phyloP scores from a whole-genome alignment of 2,888 invertebrate species.

The Fragum fragum region DNA sequence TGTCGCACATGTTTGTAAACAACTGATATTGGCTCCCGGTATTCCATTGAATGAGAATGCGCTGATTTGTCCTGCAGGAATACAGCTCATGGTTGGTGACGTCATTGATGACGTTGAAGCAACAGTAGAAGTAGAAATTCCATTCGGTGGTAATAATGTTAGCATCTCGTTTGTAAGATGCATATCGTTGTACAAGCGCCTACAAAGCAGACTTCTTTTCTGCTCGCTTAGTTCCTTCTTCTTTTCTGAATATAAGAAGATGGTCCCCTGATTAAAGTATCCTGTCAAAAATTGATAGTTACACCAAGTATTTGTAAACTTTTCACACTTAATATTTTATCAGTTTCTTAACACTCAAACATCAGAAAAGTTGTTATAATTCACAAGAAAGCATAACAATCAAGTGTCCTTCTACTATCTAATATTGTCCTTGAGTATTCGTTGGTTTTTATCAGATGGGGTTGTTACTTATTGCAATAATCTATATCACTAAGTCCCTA shows the following conservation, averaged over 20 bases:
- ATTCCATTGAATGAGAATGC: conserved; percentile 54
- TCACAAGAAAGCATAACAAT: background rate
- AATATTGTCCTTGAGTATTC: conserved; percentile 7
- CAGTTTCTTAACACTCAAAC: background rate
- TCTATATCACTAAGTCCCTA: background rate
- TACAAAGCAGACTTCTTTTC: too few species aligned
- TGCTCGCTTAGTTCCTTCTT: too few species aligned
- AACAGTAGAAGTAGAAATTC: conserved; percentile 33
- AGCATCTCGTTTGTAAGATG: conserved; percentile 59
- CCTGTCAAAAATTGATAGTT: too few species aligned
- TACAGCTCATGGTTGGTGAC: conserved; percentile 52
- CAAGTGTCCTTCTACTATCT: conserved; percentile 6
- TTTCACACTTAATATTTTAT: conserved; percentile 9
- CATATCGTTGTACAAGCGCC: conserved; percentile 35
- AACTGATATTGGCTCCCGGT: conserved; percentile 43
- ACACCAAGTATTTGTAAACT: background rate
- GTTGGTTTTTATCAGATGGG: conserved; percentile 14
- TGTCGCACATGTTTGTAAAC: conserved; percentile 47
- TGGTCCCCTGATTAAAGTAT: too few species aligned
- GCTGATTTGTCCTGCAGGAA: conserved; percentile 45
- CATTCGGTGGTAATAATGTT: conserved; percentile 52
- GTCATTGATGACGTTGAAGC: conserved; percentile 52
- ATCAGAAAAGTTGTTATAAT: background rate
- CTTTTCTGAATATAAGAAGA: too few species aligned
- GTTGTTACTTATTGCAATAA: conserved; percentile 28